Percentiles rank a stretch among this genome's conserved stretches.
These are phyloP conservation scores for Rhamnusium bicolor DNA, from an alignment of 2,888 invertebrate genomes.

Conservation along the genomic window DNA sequence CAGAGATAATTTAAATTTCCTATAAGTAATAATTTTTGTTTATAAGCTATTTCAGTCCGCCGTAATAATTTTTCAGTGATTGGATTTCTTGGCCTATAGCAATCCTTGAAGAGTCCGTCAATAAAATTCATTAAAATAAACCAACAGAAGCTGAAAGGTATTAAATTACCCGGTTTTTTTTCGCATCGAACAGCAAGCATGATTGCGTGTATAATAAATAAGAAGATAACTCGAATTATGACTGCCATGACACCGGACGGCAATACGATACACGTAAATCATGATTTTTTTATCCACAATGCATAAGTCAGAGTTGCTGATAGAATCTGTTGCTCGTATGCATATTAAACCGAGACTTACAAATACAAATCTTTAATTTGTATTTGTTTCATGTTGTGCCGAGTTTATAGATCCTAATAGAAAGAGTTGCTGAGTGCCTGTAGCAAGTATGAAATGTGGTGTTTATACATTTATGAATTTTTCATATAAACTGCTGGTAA, in stretches of 20 bases:
- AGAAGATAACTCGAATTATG: constrained; percentile 68
- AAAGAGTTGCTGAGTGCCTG: constrained; percentile 14
- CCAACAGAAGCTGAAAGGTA: constrained; percentile 58
- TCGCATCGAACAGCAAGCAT: constrained; percentile 37
- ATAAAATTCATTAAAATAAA: constrained; percentile 38
- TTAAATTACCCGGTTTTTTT: constrained; percentile 56
- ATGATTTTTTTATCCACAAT: constrained; percentile 52
- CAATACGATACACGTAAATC: constrained; percentile 68
- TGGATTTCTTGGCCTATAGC: background rate
- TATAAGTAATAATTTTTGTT: background rate
- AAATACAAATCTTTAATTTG: constrained; percentile 41
- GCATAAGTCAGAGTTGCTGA: constrained; percentile 59
- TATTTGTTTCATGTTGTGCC: constrained; percentile 49
- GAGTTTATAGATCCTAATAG: constrained; percentile 34
- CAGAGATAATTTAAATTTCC: background rate
- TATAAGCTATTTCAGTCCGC: background rate
- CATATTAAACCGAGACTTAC: constrained; percentile 19
- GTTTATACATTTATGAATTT: constrained; percentile 35
- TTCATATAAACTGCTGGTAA: constrained; percentile 15
- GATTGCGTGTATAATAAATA: constrained; percentile 65
- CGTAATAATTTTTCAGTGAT: constrained; percentile 11
- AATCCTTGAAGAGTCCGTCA: constrained; percentile 7
- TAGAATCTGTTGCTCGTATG: constrained; percentile 58
- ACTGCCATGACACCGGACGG: constrained; percentile 64
- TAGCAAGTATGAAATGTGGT: constrained; percentile 15